A percentile compares a stretch with the other conserved stretches of the same genome.
Conservation (phyloP, 2,797 vertebrate genomes). For the Phrynocephalus forsythii region DNA sequence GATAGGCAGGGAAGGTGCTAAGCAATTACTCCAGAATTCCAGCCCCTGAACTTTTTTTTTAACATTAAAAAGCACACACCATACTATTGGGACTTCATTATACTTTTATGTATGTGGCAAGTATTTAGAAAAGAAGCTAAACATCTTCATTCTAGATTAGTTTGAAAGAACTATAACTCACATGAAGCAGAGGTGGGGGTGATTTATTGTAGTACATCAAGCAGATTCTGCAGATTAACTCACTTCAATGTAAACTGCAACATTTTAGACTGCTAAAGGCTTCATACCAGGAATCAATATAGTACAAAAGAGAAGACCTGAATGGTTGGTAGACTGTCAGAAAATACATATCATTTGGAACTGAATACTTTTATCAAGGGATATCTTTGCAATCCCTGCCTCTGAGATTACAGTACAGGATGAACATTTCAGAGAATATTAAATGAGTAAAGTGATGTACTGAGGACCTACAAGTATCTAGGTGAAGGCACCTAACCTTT, state of each 20-base stretch:
- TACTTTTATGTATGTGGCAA: neutral
- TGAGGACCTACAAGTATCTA: neutral
- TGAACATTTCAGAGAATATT: conserved; percentile 22
- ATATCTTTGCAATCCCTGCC: conserved; percentile 28
- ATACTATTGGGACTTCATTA: neutral
- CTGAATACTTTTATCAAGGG: conserved; percentile 12
- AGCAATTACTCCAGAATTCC: neutral
- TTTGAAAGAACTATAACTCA: neutral
- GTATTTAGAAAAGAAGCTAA: neutral
- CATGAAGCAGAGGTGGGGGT: neutral
- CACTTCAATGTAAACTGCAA: neutral
- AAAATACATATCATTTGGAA: conserved; percentile 4
- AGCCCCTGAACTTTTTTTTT: neutral
- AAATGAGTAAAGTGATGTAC: neutral
- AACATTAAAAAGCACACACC: neutral
- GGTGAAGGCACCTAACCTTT: neutral
- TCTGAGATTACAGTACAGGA: neutral
- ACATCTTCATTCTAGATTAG: neutral
- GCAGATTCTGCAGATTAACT: neutral
- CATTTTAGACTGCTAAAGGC: neutral
- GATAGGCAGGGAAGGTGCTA: neutral
- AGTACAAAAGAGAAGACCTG: neutral
- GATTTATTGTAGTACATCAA: neutral
- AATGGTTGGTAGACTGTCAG: conserved; percentile 18
- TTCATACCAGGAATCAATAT: neutral